These are phyloP conservation scores for Hemichromis elongatus DNA, from an alignment of 2,113 vertebrate genomes.

Conservation along the genomic window DNA sequence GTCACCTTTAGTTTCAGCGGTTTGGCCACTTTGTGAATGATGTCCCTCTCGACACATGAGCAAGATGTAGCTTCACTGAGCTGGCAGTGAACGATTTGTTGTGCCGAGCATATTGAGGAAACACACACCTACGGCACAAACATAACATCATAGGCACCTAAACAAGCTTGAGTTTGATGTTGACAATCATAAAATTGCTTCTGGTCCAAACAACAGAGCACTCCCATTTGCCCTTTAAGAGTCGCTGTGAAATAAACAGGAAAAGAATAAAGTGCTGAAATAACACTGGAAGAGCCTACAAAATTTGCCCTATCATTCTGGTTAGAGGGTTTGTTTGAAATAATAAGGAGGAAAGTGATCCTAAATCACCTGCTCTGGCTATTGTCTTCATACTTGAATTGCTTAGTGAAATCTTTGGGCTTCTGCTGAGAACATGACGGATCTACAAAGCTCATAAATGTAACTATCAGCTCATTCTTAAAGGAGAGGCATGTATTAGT, in stretches of 20 bases:
- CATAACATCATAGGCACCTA: not conserved
- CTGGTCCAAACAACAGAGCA: not conserved
- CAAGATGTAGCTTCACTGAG: not conserved
- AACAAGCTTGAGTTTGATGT: not conserved
- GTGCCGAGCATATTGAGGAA: not conserved
- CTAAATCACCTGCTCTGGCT: not conserved
- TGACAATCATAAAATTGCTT: not conserved
- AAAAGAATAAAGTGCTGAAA: not conserved
- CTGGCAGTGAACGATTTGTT: not conserved
- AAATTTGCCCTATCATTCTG: not conserved
- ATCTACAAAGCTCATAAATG: not conserved
- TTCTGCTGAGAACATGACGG: not conserved
- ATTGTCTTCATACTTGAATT: not conserved
- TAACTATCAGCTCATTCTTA: not conserved
- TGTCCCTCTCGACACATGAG: not conserved
- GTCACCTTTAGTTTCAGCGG: not conserved
- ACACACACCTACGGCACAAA: not conserved
- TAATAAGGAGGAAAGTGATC: not conserved
- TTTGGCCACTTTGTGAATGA: constrained; percentile 1
- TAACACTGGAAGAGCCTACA: not conserved
- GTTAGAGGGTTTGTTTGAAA: not conserved
- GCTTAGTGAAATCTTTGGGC: not conserved
- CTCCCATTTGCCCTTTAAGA: not conserved
- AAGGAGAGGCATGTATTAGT: not conserved
- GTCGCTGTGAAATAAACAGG: not conserved